A percentile compares a stretch with the other conserved stretches of the same genome.
These are phyloP conservation scores for Paramuricea clavata DNA, from an alignment of 92 coral and sea anemone species.

Conservation along the genomic window DNA sequence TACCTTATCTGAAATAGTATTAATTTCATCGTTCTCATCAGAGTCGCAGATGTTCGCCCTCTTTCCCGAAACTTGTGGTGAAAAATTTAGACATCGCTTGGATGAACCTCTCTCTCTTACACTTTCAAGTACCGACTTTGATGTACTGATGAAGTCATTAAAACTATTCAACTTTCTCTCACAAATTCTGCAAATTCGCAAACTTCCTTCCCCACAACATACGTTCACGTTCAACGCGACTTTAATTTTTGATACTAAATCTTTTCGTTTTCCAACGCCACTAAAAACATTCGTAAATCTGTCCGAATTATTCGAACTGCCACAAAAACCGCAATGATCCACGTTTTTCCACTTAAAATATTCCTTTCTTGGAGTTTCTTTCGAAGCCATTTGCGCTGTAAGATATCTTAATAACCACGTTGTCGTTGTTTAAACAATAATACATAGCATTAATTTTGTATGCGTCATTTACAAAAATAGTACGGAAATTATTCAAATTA, in stretches of 20 bases:
- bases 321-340: neutral
- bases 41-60: neutral
- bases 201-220: neutral
- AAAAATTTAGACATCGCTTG: neutral
- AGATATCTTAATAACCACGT: neutral
- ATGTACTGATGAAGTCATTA: neutral
- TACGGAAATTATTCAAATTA: no score
- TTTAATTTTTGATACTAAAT: no score
- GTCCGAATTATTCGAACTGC: neutral
- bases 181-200: neutral
- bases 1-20: no score
- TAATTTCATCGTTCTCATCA: neutral
- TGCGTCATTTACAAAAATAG: no score
- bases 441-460: neutral
- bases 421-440: neutral
- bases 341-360: no score
- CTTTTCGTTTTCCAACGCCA: neutral
- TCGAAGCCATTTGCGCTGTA: neutral
- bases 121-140: slow-evolving; percentile 1
- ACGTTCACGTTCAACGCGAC: neutral
- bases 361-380: slow-evolving; percentile 1
- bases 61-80: neutral
- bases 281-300: neutral
- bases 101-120: neutral
- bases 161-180: neutral